Evolutionary conservation across 2,888 invertebrate species (phyloP), one percentile per base, ranked within the genome.

Genomic region (Aphodius granarius): DNA sequence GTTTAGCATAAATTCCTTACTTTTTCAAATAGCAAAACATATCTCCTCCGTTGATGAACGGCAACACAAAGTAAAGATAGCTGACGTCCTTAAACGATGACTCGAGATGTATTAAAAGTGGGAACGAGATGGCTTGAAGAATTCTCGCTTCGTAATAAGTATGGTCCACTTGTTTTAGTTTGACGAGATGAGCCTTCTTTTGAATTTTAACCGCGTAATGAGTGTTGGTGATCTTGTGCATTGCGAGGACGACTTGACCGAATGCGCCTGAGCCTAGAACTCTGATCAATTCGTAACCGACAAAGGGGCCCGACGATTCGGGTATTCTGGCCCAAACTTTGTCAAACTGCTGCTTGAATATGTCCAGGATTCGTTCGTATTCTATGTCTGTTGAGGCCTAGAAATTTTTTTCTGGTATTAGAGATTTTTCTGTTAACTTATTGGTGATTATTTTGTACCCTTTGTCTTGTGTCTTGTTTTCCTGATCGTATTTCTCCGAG

Each of bases 231-330:
- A 88, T 86, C 81, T 89, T 90, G 81, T 94, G 91, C 85, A 89
- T 91, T n/a, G 91, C 87, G 43, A 94, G 85, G 66, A 84, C 90
- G 21, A 98, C 97, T 81, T 94, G 91, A 2, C 97, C 97, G 86
- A 97, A 98, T 0, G 96, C 96, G n/a, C 97, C 97, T 0, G 94
- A 93, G 0, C 97, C 97, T 74, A 98, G 88, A 0, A 95, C 95
- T 82, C 92, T 92, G 43, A 94, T 86, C 74, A 91, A 88, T 73
- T 94, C 92, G 83, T 93, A 93, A 80, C 95, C 94, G 17, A 90
- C 85, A 43, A 81, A 83, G 83, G 80, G 81, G 5, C 77, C 77
- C 0, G 75, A 77, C 3, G 78, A 21, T 13, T 82, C 81, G 0
- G 84, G 80, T 66, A 84, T 86, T 18, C 81, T 78, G 0, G 88